Evolutionary conservation across 1,140 invertebrate species (phyloP).

Genomic region (Macrobrachium nipponense): DNA sequence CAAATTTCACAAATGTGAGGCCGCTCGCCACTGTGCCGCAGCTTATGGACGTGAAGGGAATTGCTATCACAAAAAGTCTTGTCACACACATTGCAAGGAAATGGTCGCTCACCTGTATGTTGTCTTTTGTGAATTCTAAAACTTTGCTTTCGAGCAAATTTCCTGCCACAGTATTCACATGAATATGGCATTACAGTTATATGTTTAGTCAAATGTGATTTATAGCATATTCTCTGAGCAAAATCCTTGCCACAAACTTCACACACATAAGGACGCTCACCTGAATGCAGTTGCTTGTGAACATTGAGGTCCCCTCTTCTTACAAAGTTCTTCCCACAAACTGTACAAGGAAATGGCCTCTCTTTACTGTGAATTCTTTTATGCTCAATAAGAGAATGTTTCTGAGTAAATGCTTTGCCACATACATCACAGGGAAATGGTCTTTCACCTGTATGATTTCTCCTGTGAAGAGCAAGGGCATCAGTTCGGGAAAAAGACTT

Average conservation of each 20-base stretch:
- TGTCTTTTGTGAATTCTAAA: too few relatives aligned
- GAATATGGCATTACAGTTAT: too few relatives aligned
- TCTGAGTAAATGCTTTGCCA: conserved; percentile 1
- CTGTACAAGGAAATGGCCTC: not conserved
- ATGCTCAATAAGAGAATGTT: not conserved
- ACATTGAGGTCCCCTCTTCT: not conserved
- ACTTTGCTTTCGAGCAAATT: too few relatives aligned
- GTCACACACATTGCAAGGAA: too few relatives aligned
- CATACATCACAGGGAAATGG: conserved; percentile 9
- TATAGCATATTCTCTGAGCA: not conserved
- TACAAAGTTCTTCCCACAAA: not conserved
- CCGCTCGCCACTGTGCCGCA: too few relatives aligned
- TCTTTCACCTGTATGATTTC: not conserved
- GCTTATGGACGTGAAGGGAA: too few relatives aligned
- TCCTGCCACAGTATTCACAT: too few relatives aligned
- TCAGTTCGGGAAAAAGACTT: not conserved
- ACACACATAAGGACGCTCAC: not conserved
- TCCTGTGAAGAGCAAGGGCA: not conserved
- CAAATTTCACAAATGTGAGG: too few relatives aligned
- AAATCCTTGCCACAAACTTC: not conserved
- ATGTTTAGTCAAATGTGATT: too few relatives aligned
- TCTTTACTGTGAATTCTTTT: conserved; percentile 4
- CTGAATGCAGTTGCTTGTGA: not conserved
- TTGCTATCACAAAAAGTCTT: too few relatives aligned
- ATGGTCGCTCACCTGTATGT: too few relatives aligned